A percentile compares a stretch with the other conserved stretches of the same genome.
Conservation (phyloP, 2,797 vertebrate species). For the Chanos chanos region DNA sequence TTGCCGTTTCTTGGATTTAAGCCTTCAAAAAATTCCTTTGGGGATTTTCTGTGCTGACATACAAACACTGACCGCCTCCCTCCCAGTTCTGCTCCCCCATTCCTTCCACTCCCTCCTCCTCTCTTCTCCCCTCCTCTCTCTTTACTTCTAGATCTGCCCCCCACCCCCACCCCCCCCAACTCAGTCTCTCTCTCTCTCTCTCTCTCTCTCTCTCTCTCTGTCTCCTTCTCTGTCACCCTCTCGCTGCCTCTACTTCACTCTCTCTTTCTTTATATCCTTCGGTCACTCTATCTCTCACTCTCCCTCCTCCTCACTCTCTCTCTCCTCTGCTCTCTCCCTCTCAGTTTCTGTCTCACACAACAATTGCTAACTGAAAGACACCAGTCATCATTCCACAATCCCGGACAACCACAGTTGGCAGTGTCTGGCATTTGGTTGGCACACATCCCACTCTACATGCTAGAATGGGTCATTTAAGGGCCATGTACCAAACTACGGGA, state of each 20-base stretch:
- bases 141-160: slow-evolving; percentile 24
- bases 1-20: slow-evolving; percentile 68
- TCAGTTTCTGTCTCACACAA: not conserved
- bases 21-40: slow-evolving; percentile 71
- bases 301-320: not conserved
- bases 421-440: slow-evolving; percentile 16
- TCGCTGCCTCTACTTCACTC: not conserved
- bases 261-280: not conserved
- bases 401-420: slow-evolving; percentile 12
- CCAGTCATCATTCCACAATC: slow-evolving; percentile 9
- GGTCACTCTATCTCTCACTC: not conserved
- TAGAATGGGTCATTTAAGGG: slow-evolving; percentile 33
- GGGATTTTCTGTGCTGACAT: slow-evolving; percentile 67
- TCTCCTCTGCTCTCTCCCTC: not conserved
- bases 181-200: slow-evolving; percentile 43
- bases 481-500: slow-evolving; percentile 31
- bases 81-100: slow-evolving; percentile 55
- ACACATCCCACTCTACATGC: slow-evolving; percentile 24
- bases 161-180: slow-evolving; percentile 17
- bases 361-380: not conserved
- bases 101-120: slow-evolving; percentile 38
- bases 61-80: slow-evolving; percentile 61
- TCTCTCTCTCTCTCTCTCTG: not conserved
- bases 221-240: slow-evolving; percentile 4
- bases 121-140: not conserved